Percentiles rank a stretch among this genome's conserved stretches.
phyloP scores from a whole-genome alignment of 2,113 vertebrate genomes.

The Macquaria ambigua region DNA sequence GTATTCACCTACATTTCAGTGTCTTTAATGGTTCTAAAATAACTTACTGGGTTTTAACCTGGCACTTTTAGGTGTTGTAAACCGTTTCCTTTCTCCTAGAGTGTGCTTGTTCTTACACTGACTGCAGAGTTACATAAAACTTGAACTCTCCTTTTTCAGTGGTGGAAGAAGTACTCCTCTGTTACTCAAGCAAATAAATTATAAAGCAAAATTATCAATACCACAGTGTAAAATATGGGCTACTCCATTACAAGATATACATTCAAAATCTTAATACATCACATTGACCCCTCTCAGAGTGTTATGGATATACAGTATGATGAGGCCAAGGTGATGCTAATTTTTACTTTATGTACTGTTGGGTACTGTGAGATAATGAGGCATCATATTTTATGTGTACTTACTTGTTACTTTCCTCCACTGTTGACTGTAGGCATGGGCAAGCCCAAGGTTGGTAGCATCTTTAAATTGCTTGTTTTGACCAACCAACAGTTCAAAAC shows the following conservation, averaged over 20 bases:
- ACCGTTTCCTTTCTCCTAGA: background rate
- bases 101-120: background rate
- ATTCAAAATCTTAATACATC: background rate
- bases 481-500: too few relatives aligned
- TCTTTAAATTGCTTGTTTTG: too few relatives aligned
- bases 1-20: background rate
- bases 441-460: too few relatives aligned
- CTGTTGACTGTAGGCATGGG: too few relatives aligned
- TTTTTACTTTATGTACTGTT: background rate
- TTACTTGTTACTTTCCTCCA: too few relatives aligned
- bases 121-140: background rate
- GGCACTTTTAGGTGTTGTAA: background rate
- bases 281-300: background rate
- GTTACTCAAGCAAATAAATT: too few relatives aligned
- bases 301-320: background rate
- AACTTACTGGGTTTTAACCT: background rate
- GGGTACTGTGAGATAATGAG: background rate
- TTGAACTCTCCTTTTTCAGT: background rate
- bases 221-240: background rate
- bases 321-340: background rate
- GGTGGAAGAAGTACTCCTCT: background rate
- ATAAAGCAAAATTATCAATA: background rate
- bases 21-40: slow-evolving; percentile 17
- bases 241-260: background rate
- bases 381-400: background rate